Conservation (phyloP, 2,888 invertebrate genomes). For the Hemistola chrysoprasaria region DNA sequence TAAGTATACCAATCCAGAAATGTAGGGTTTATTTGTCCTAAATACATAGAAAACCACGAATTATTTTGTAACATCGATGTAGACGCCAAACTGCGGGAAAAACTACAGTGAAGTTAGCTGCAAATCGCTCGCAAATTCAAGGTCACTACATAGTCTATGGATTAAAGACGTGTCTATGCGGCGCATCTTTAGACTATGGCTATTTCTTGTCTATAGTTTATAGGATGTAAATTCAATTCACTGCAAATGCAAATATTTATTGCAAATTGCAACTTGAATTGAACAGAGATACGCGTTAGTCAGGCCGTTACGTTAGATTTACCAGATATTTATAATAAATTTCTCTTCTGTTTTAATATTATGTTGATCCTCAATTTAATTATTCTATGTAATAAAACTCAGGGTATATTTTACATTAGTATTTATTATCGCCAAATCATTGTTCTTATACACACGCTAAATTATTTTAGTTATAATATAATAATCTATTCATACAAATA, state of each 20-base stretch:
- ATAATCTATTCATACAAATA: no score
- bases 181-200: conserved; percentile 28
- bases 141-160: conserved; percentile 56
- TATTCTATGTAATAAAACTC: no score
- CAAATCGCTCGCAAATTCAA: conserved; percentile 52
- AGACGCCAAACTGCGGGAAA: conserved; percentile 82
- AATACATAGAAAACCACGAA: conserved; percentile 69
- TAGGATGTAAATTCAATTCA: conserved; percentile 22
- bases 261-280: no score
- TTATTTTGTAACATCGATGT: conserved; percentile 68
- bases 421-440: no score
- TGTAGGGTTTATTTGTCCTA: conserved; percentile 56
- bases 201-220: conserved; percentile 17
- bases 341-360: no score
- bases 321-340: no score
- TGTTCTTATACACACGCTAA: no score
- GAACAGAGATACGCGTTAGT: no score
- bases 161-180: conserved; percentile 38
- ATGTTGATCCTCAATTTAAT: no score
- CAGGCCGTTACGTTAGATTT: no score
- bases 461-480: no score
- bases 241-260: conserved; percentile 15
- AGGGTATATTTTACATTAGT: no score
- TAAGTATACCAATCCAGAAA: conserved; percentile 48
- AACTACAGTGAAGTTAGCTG: conserved; percentile 76